Evolutionary conservation across 2,797 vertebrate genomes (phyloP).

Genomic region (Ctenosaura bakeri): DNA sequence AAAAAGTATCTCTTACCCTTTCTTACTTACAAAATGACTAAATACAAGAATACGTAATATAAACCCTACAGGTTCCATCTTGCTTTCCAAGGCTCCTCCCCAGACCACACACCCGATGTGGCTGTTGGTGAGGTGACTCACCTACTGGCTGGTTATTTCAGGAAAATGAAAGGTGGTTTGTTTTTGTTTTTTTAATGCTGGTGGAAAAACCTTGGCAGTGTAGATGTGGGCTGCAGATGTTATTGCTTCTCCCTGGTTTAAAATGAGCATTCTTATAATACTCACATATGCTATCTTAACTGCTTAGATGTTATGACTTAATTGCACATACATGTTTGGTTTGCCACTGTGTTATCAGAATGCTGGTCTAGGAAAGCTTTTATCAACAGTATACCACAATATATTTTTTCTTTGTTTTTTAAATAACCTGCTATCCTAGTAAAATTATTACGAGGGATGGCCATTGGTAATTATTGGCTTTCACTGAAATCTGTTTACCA

Average conservation of each 20-base stretch:
- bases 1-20: background rate
- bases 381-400: too few species aligned
- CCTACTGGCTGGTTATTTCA: constrained; percentile 3
- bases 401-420: too few species aligned
- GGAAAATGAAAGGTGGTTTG: background rate
- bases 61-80: background rate
- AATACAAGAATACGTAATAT: constrained; percentile 1
- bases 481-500: background rate
- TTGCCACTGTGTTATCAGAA: too few species aligned
- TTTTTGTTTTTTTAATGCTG: too few species aligned
- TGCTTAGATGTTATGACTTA: background rate
- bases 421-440: background rate
- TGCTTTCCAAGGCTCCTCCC: background rate
- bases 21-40: constrained; percentile 5
- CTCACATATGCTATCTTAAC: background rate
- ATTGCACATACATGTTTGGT: background rate
- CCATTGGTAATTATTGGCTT: background rate
- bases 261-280: background rate
- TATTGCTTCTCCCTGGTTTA: background rate
- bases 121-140: background rate
- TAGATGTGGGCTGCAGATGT: background rate
- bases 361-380: too few species aligned
- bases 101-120: background rate
- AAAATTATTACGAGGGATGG: background rate
- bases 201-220: background rate